Percentiles rank a stretch among this genome's conserved stretches.
Evolutionary conservation across 2,888 invertebrate genomes (phyloP).

Genomic region (Sialis lutaria): DNA sequence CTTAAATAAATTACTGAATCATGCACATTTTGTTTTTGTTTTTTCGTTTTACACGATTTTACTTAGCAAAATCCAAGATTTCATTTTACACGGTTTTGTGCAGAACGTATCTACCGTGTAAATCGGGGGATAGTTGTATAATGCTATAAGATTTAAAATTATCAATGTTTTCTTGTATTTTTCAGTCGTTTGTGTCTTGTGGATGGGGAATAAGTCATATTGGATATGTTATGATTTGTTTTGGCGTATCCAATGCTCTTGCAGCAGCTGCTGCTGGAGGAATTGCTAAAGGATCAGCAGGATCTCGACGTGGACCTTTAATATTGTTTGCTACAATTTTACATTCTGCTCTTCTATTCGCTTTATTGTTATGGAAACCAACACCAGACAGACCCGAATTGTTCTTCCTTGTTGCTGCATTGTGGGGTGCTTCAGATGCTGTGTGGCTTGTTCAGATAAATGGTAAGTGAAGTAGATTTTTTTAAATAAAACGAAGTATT

Average conservation of each 20-base stretch:
- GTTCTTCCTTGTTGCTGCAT: slow-evolving; percentile 62
- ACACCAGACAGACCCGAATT: slow-evolving; percentile 43
- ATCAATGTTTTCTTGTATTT: slow-evolving; percentile 8
- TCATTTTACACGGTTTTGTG: too few species aligned
- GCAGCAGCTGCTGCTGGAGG: slow-evolving; percentile 68
- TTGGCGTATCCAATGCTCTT: slow-evolving; percentile 75
- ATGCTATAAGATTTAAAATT: too few species aligned
- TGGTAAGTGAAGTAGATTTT: slow-evolving; percentile 41
- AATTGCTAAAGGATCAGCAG: slow-evolving; percentile 60
- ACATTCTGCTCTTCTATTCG: slow-evolving; percentile 49
- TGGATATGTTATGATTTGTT: slow-evolving; percentile 87
- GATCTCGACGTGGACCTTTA: slow-evolving; percentile 63
- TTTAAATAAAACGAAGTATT: too few species aligned
- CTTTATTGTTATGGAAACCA: slow-evolving; percentile 56
- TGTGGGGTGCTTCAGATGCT: slow-evolving; percentile 83
- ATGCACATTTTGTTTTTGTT: too few species aligned
- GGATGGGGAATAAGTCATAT: slow-evolving; percentile 81
- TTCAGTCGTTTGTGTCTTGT: slow-evolving; percentile 68
- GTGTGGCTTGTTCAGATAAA: slow-evolving; percentile 87
- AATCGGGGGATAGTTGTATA: too few species aligned
- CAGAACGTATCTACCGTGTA: too few species aligned
- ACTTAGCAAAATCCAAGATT: too few species aligned
- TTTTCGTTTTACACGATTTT: too few species aligned
- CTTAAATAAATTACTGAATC: too few species aligned
- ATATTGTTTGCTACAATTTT: slow-evolving; percentile 56